Conservation (phyloP, 2,888 invertebrate genomes). For the Lymantria monacha region DNA sequence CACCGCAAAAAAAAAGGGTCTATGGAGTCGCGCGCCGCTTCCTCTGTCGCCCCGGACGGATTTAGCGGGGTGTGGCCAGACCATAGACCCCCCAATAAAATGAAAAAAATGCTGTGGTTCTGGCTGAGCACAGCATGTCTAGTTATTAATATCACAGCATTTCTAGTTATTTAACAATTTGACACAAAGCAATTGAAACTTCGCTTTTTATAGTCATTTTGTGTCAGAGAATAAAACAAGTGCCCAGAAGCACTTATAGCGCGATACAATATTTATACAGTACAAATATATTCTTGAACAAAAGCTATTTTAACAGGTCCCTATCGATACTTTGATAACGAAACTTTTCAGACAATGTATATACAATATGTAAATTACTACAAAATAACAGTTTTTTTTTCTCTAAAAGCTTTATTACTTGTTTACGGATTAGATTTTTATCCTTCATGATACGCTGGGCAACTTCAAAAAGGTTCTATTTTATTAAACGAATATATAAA, state of each 20-base stretch:
- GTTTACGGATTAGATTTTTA: constrained; percentile 13
- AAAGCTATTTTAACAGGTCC: constrained; percentile 39
- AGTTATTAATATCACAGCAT: too few species aligned
- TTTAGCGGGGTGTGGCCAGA: too few species aligned
- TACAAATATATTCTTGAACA: constrained; percentile 41
- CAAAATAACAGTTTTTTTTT: constrained; percentile 8
- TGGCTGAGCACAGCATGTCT: too few species aligned
- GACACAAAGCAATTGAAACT: not conserved
- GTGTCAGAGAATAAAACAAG: constrained; percentile 15
- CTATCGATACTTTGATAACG: constrained; percentile 29
- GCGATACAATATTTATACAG: constrained; percentile 53
- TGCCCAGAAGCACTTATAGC: constrained; percentile 42
- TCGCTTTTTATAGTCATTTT: constrained; percentile 38
- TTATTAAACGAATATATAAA: not conserved
- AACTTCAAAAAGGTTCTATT: not conserved
- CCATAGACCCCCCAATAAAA: too few species aligned
- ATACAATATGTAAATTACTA: constrained; percentile 8
- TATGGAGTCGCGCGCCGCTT: too few species aligned
- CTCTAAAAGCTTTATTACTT: constrained; percentile 8
- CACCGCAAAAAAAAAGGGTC: too few species aligned
- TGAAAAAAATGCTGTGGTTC: too few species aligned
- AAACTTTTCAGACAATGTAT: constrained; percentile 25
- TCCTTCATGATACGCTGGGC: constrained; percentile 1
- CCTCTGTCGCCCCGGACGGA: too few species aligned
- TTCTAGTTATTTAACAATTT: too few species aligned